Conservation (phyloP, 2,113 vertebrate genomes). For the Onychostoma macrolepis region DNA sequence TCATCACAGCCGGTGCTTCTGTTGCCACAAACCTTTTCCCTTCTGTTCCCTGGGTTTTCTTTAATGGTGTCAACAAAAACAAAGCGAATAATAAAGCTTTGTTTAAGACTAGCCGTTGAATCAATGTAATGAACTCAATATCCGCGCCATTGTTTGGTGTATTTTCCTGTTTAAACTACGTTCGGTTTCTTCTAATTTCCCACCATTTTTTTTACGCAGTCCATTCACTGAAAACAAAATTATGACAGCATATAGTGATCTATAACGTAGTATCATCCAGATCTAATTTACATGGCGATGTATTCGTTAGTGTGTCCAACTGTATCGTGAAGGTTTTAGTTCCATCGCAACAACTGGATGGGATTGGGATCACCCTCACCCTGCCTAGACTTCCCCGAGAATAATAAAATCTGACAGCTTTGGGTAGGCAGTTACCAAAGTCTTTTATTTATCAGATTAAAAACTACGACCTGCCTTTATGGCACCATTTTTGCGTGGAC, state of each 20-base stretch:
- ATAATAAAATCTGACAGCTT: neutral
- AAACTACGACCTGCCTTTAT: neutral
- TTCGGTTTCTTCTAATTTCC: neutral
- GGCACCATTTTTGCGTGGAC: neutral
- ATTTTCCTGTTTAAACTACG: neutral
- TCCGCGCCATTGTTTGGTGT: neutral
- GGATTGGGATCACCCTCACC: neutral
- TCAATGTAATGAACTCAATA: neutral
- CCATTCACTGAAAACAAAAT: neutral
- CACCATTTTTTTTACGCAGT: neutral
- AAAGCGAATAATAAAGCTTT: conserved; percentile 20
- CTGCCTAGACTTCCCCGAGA: neutral
- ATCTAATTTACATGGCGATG: conserved; percentile 55
- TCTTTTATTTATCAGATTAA: neutral
- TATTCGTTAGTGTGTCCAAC: conserved; percentile 29
- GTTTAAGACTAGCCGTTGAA: neutral
- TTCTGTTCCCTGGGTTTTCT: conserved; percentile 22
- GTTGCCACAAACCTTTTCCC: conserved; percentile 76
- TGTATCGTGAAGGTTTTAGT: neutral
- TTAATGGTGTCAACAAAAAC: conserved; percentile 6
- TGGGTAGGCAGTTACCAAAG: neutral
- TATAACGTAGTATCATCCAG: conserved; percentile 33
- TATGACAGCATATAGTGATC: conserved; percentile 59
- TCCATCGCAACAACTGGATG: neutral
- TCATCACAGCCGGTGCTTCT: conserved; percentile 88